Base-by-base conservation (phyloP, 2,797 vertebrate species). In the Anableps anableps region DNA sequence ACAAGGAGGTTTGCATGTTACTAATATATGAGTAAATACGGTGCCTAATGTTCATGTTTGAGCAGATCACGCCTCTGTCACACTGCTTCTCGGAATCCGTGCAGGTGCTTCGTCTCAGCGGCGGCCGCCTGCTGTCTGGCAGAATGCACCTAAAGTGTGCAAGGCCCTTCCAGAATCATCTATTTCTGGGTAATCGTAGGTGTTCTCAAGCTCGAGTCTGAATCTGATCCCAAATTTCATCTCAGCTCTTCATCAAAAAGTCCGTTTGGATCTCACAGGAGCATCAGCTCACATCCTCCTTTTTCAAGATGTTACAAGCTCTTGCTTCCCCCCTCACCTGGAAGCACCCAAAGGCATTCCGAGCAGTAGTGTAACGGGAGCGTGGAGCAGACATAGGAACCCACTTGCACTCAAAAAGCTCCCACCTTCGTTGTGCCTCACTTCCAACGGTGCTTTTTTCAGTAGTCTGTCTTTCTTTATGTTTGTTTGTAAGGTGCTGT, bases 381-480 rank as follows among this genome's bases (percentile, higher is more conserved):
- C 92, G 93, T 91, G 94, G 90, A 93, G 93, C 93, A 95, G 96
- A 95, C 88, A 91, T 91, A 94, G 95, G 95, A 95, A 95, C 92
- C 94, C 95, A 96, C 96, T 96, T 95, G 92, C 95, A 95, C 95
- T 95, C 95, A 92, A 94, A 93, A 89, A 68, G 90, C 95, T 94
- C 96, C 96, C 95, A 96, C 95, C 96, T 97, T 96, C 88, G 95
- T 96, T 95, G 97, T 98, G 98, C 97, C 97, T 98, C 97, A 97
- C 96, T 97, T 96, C 95, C 94, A 97, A 97, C 95, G 97, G 97
- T 99, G 98, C 97, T 98, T 97, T 97, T 94, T 96, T 96, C 94
- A 95, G 95, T 96, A 93, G 93, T 96, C 95, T 94, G 93, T 96
- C 91, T 95, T 89, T 96, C 88, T 95, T 91, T 95, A 86, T 88